These are phyloP conservation scores for Cephus spinipes DNA, from an alignment of 2,888 invertebrate species.

Conservation along the genomic window DNA sequence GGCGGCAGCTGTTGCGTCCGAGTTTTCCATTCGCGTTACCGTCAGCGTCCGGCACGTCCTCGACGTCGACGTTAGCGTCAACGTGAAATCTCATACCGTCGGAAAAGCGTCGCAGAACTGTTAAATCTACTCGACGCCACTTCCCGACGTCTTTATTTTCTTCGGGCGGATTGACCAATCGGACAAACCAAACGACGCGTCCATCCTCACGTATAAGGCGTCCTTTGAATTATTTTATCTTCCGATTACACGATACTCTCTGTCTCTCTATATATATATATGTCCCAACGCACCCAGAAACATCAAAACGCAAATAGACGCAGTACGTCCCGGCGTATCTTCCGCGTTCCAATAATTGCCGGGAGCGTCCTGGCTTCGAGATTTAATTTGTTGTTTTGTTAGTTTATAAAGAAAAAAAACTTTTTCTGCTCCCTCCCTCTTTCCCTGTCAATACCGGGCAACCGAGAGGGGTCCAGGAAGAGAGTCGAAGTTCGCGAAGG, in stretches of 20 bases:
- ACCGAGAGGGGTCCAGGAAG: neutral
- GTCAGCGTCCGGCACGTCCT: constrained; percentile 32
- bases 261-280: too few relatives aligned
- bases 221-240: too few relatives aligned
- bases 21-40: constrained; percentile 49
- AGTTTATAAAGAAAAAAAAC: neutral
- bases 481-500: neutral
- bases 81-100: neutral
- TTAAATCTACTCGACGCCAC: constrained; percentile 19
- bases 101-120: constrained; percentile 17
- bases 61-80: neutral
- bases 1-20: constrained; percentile 60
- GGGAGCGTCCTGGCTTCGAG: constrained; percentile 31
- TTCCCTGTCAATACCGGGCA: too few relatives aligned
- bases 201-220: too few relatives aligned
- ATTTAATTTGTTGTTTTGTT: constrained; percentile 12
- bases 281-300: too few relatives aligned
- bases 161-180: too few relatives aligned
- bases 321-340: constrained; percentile 39
- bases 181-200: too few relatives aligned
- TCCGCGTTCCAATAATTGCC: constrained; percentile 56
- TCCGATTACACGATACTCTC: too few relatives aligned
- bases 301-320: constrained; percentile 53
- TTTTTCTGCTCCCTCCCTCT: neutral
- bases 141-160: constrained; percentile 12